These are phyloP conservation scores for Diaprepes abbreviatus DNA, from an alignment of 2,888 invertebrate genomes.

Conservation along the genomic window DNA sequence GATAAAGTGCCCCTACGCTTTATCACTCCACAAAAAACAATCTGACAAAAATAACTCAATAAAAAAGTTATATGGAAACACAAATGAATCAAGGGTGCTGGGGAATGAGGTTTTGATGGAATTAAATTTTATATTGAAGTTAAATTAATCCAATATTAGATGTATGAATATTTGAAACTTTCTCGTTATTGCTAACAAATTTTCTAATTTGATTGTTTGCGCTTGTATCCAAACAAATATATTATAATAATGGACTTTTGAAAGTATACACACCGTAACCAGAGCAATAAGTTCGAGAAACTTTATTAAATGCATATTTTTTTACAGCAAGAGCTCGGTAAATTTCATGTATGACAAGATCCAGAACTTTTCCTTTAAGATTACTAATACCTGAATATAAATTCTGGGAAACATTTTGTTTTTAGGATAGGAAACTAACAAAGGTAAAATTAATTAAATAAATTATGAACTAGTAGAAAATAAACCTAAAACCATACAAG, in stretches of 20 bases:
- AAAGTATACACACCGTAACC: no score
- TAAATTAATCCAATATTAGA: constrained; percentile 3
- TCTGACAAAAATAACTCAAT: constrained; percentile 60
- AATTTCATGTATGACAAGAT: not conserved
- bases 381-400: no score
- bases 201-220: not conserved
- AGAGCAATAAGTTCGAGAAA: not conserved
- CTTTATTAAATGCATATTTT: not conserved
- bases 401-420: no score
- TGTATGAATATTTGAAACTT: not conserved
- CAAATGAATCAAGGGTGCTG: constrained; percentile 29
- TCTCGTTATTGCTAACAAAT: not conserved
- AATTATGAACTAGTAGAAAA: no score
- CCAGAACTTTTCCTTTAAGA: no score
- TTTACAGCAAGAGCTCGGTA: not conserved
- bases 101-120: constrained; percentile 36
- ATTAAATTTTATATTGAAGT: constrained; percentile 29
- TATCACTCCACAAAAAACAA: constrained; percentile 53
- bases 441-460: no score
- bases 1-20: no score
- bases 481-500: no score
- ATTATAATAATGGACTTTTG: no score
- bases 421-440: no score
- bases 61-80: constrained; percentile 59
- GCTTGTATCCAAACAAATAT: no score